phyloP scores from a whole-genome alignment of 2,888 invertebrate genomes.

The Melanotus villosus region DNA sequence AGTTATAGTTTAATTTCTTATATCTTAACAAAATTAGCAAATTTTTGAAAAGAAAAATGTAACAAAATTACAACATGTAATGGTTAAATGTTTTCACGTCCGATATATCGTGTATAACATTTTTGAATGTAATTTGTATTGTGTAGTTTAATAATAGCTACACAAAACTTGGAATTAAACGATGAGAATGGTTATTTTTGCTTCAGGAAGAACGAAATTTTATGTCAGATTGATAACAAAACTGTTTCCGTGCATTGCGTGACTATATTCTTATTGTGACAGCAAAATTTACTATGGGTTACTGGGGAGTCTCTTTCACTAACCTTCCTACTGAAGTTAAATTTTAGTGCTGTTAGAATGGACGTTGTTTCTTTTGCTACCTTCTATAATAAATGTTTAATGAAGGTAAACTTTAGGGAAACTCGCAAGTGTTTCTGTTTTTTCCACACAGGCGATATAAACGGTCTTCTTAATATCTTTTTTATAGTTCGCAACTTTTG shows the following conservation, averaged over 20 bases:
- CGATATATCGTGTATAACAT: too few relatives aligned
- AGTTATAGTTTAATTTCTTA: too few relatives aligned
- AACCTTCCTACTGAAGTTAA: constrained; percentile 2
- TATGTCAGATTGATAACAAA: constrained; percentile 12
- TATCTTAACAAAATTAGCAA: too few relatives aligned
- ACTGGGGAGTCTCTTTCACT: not conserved
- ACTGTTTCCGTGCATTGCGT: constrained; percentile 5
- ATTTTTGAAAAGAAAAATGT: too few relatives aligned
- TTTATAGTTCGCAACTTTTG: constrained; percentile 3
- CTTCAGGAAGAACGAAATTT: constrained; percentile 7
- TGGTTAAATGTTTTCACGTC: too few relatives aligned
- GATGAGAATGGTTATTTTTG: not conserved
- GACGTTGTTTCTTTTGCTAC: not conserved
- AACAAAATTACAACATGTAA: too few relatives aligned
- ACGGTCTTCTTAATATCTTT: not conserved
- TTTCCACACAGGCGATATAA: constrained; percentile 5
- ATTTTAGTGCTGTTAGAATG: constrained; percentile 1
- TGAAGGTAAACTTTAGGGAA: constrained; percentile 7
- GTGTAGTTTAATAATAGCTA: too few relatives aligned
- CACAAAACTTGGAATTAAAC: not conserved
- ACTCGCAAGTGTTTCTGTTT: not conserved
- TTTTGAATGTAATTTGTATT: too few relatives aligned
- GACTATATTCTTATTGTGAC: constrained; percentile 6
- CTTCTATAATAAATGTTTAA: constrained; percentile 9
- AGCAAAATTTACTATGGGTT: constrained; percentile 6